These are phyloP conservation scores for Phaethornis superciliosus DNA, from an alignment of 2,113 vertebrate genomes.

Conservation along the genomic window DNA sequence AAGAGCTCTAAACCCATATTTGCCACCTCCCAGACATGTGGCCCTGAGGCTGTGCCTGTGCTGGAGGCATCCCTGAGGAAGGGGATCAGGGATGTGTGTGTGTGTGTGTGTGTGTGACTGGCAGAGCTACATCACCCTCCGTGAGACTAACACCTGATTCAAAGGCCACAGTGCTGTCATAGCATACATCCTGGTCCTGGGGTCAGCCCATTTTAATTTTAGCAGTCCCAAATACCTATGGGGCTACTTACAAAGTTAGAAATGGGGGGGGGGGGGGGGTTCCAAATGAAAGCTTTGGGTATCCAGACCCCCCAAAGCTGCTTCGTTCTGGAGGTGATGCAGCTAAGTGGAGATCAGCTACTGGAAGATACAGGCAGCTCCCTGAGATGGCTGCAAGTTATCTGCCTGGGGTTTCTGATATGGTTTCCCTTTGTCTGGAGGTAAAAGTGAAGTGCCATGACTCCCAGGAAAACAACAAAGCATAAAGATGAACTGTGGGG, in stretches of 20 bases:
- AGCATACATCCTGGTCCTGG: background rate
- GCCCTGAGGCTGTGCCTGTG: rapidly evolving
- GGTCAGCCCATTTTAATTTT: constrained; percentile 50
- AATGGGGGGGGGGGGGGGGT: background rate
- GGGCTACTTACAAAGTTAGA: constrained; percentile 40
- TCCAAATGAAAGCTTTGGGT: constrained; percentile 18
- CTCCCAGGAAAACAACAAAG: constrained; percentile 1
- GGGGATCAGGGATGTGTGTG: background rate
- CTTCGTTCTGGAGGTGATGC: background rate
- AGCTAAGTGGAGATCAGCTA: background rate
- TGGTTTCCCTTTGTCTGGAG: background rate
- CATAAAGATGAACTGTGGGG: background rate
- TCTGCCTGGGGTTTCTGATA: background rate
- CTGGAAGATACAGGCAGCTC: background rate
- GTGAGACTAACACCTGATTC: background rate
- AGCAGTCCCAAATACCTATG: background rate
- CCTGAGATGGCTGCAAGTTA: background rate
- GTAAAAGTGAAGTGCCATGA: background rate
- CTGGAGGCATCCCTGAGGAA: background rate
- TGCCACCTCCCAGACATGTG: rapidly evolving
- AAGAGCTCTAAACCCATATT: background rate
- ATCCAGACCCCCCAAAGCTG: background rate
- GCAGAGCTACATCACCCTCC: background rate
- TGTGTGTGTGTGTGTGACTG: background rate
- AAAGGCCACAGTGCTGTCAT: constrained; percentile 51